Evolutionary conservation across 2,797 vertebrate species (phyloP).

Genomic region (Notolabrus celidotus): DNA sequence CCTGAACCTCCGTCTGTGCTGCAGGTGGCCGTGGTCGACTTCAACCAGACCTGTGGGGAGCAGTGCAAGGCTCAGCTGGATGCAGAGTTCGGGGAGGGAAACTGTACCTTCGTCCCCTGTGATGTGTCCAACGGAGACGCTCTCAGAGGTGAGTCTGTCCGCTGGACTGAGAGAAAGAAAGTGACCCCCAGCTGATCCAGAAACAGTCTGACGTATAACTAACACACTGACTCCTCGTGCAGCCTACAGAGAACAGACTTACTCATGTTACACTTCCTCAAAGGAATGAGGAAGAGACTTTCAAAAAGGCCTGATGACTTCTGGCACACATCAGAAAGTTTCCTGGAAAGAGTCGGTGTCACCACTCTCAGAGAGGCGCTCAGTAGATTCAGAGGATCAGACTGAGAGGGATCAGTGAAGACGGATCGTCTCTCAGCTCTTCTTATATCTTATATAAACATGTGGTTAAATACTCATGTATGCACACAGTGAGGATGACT

Average conservation of each 20-base stretch:
- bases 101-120: constrained; percentile 89
- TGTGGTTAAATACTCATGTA: too few species aligned
- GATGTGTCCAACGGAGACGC: constrained; percentile 90
- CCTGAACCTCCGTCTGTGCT: not conserved
- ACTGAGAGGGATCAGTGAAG: too few species aligned
- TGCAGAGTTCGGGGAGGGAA: constrained; percentile 87
- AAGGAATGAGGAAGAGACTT: constrained; percentile 19
- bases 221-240: not conserved
- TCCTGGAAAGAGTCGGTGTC: not conserved
- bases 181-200: not conserved
- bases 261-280: not conserved
- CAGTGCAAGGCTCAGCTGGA: constrained; percentile 88
- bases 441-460: too few species aligned
- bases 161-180: not conserved
- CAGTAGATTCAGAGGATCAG: too few species aligned
- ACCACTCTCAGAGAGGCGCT: not conserved
- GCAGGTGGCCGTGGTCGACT: constrained; percentile 92
- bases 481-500: too few species aligned
- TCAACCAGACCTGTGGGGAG: constrained; percentile 86
- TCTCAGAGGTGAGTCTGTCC: constrained; percentile 86
- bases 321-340: not conserved
- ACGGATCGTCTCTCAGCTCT: too few species aligned
- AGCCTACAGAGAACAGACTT: not conserved
- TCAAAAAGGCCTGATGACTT: not conserved
- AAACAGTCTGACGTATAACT: not conserved